Conservation (phyloP, 2,113 vertebrate species). For the Alectura lathami region DNA sequence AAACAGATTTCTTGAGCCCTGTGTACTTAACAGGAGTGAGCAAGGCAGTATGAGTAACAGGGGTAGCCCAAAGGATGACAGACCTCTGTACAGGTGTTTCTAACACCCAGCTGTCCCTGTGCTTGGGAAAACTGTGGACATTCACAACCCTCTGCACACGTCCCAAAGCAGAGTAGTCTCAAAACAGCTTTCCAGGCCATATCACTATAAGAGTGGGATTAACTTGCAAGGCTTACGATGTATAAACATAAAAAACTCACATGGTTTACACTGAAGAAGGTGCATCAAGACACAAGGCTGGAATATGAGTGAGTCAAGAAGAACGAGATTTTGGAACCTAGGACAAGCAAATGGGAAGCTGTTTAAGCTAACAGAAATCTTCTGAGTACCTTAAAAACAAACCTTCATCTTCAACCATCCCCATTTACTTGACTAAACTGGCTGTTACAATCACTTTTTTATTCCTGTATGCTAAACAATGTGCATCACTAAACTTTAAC, state of each 20-base stretch:
- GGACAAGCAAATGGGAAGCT: neutral
- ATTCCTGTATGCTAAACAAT: neutral
- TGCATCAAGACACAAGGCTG: neutral
- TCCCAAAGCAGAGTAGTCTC: neutral
- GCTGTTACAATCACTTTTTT: neutral
- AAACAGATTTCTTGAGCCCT: neutral
- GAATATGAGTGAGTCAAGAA: neutral
- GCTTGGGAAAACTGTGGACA: neutral
- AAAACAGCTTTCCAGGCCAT: neutral
- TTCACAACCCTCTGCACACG: neutral
- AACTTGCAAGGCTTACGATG: neutral
- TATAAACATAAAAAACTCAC: neutral
- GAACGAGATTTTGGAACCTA: neutral
- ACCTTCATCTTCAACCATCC: neutral
- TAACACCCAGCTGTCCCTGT: neutral
- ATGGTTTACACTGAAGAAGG: neutral
- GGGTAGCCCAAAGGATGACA: neutral
- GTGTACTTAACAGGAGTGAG: neutral
- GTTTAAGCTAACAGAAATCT: neutral
- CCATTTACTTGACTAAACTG: neutral
- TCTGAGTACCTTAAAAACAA: neutral
- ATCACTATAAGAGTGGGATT: neutral
- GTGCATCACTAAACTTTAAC: neutral
- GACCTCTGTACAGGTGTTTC: neutral
- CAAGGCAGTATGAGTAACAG: neutral